Base-by-base conservation (phyloP, 2,888 invertebrate species). In the Polietes domitor region DNA sequence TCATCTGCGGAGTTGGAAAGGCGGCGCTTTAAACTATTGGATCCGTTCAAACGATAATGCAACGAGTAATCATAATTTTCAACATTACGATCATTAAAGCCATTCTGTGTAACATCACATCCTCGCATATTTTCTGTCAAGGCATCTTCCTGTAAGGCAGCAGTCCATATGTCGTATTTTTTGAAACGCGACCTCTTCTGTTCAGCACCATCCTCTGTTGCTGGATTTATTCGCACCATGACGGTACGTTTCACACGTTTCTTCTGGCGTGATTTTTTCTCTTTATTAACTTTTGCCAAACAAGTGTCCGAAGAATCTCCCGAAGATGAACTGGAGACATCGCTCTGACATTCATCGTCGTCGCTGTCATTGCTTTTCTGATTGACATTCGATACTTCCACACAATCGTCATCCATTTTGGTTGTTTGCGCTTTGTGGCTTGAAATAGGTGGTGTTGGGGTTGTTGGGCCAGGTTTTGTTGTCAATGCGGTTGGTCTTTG, bases 151-250 rank as follows among this genome's bases (percentile, higher is more conserved):
- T 97, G 95, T n/a, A 94, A 90, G 26, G 94, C 93, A 83, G 93
- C 94, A 86, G 94, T 94, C 97, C 97, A 97, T 86, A 97, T 94
- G 91, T 96, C 96, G 89, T 96, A 97, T 91, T 95, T 95, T 85
- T 93, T 94, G 87, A 93, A 94, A 21, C 92, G 93, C 0, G 93
- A 87, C 17, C 93, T 92, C 82, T 88, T 90, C 1, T 90, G 87
- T 10, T 87, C 85, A 5, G 87, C 80, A 6, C 80, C 83, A 73
- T 83, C 80, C 5, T 78, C 78, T 0, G 84, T 84, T 0, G 84
- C 83, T 1, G 89, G 85, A 15, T 88, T 86, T 0, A 91, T 88
- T 2, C 90, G 89, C 2, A 91, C 86, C 88, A 91, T 88, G 0
- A 91, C 90, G 0, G 91, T 89, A 2, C 92, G 90, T 41, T 87